Evolutionary conservation across 2,113 vertebrate species (phyloP).

Genomic region (Prinia subflava): DNA sequence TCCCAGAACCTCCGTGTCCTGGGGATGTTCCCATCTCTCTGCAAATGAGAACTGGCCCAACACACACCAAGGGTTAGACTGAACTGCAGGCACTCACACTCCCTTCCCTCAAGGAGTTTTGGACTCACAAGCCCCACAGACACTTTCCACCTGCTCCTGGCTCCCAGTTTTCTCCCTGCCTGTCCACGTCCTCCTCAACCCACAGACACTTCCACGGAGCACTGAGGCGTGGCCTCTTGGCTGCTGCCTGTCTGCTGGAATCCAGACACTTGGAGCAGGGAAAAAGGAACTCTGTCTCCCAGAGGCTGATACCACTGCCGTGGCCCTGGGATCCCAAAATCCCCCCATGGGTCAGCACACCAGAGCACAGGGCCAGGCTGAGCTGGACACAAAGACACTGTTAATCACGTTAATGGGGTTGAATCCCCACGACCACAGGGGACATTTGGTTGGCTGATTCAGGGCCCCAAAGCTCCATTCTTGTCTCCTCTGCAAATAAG

Average conservation of each 20-base stretch:
- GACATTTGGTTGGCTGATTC: background rate
- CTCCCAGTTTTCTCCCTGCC: background rate
- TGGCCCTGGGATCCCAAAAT: background rate
- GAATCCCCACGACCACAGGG: background rate
- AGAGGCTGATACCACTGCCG: background rate
- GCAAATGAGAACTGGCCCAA: conserved; percentile 73
- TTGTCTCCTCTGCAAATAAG: background rate
- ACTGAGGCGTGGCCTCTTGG: conserved; percentile 50
- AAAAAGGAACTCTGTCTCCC: background rate
- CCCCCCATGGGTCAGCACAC: rapidly evolving
- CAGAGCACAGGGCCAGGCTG: background rate
- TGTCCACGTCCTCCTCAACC: conserved; percentile 68
- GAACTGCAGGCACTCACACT: background rate
- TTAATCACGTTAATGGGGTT: rapidly evolving
- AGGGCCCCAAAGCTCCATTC: background rate
- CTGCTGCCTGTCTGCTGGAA: background rate
- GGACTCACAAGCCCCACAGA: background rate
- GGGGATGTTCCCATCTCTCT: conserved; percentile 74
- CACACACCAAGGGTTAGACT: background rate
- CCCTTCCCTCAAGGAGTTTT: background rate
- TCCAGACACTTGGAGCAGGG: background rate
- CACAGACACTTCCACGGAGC: conserved; percentile 76
- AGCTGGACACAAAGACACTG: background rate
- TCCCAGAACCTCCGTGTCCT: conserved; percentile 53
- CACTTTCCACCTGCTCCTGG: background rate